These are phyloP conservation scores for Xestia sexstrigata DNA, from an alignment of 2,888 invertebrate genomes.

Conservation along the genomic window DNA sequence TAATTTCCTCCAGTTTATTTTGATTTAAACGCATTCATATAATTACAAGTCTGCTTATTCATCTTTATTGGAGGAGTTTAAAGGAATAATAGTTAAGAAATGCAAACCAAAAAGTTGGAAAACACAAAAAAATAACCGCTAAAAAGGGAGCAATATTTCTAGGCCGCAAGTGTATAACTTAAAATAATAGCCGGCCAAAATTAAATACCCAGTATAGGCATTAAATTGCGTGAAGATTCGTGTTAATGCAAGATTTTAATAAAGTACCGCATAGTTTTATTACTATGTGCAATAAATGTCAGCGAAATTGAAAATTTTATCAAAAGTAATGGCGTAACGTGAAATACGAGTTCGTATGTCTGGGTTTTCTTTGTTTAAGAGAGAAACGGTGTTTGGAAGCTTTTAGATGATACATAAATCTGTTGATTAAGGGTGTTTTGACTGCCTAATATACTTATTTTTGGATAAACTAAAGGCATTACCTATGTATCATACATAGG, in stretches of 20 bases:
- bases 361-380: slow-evolving; percentile 31
- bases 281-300: slow-evolving; percentile 57
- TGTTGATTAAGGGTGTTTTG: slow-evolving; percentile 11
- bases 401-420: slow-evolving; percentile 42
- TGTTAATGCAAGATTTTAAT: slow-evolving; percentile 57
- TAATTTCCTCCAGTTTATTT: background rate
- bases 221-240: slow-evolving; percentile 56
- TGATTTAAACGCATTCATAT: background rate
- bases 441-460: background rate
- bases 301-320: slow-evolving; percentile 59
- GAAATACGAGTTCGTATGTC: slow-evolving; percentile 31
- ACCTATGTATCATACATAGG: background rate
- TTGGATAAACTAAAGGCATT: background rate
- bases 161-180: slow-evolving; percentile 54
- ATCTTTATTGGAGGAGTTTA: background rate
- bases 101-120: background rate
- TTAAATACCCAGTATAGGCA: slow-evolving; percentile 58
- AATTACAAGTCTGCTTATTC: background rate
- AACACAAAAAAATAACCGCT: rapidly evolving
- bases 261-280: slow-evolving; percentile 58
- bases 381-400: slow-evolving; percentile 20
- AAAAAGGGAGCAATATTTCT: slow-evolving; percentile 4
- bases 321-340: slow-evolving; percentile 48
- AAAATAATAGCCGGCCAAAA: slow-evolving; percentile 60
- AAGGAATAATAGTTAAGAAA: background rate